phyloP scores from a whole-genome alignment of 92 coral and sea anemone species.

The Porites lobata region DNA sequence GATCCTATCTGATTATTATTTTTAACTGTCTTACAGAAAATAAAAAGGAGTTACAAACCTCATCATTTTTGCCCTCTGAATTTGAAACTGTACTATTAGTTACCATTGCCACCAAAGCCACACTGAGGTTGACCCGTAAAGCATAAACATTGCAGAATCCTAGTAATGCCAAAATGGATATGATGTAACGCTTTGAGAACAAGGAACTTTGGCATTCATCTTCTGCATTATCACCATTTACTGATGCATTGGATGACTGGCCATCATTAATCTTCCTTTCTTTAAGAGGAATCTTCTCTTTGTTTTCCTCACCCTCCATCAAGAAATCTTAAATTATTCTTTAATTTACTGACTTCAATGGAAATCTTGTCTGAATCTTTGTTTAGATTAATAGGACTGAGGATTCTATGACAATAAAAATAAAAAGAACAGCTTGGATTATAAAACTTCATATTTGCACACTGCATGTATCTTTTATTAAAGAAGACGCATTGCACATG shows the following conservation, averaged over 20 bases:
- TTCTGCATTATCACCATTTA: not conserved
- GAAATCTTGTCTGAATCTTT: too few species aligned
- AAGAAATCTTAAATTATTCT: not conserved
- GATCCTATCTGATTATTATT: not conserved
- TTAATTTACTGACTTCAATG: too few species aligned
- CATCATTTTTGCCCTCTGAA: slow-evolving; percentile 57
- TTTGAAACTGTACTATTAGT: slow-evolving; percentile 68
- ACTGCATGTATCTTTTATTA: too few species aligned
- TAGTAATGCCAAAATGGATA: slow-evolving; percentile 85
- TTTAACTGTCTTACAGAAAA: not conserved
- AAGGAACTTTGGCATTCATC: slow-evolving; percentile 8
- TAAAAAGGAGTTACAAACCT: slow-evolving; percentile 10
- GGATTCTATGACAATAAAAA: too few species aligned
- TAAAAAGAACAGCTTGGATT: too few species aligned
- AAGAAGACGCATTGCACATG: too few species aligned
- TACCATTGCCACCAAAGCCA: slow-evolving; percentile 98
- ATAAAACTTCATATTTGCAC: too few species aligned
- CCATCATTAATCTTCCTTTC: slow-evolving; percentile 17
- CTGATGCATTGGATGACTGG: slow-evolving; percentile 5
- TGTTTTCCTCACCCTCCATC: not conserved
- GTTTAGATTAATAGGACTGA: too few species aligned
- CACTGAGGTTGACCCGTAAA: slow-evolving; percentile 93
- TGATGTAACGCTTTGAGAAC: slow-evolving; percentile 77
- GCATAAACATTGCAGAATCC: slow-evolving; percentile 98
- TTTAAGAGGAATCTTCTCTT: slow-evolving; percentile 27